Conservation (phyloP, 2,797 vertebrate genomes). For the Tamandua tetradactyla region DNA sequence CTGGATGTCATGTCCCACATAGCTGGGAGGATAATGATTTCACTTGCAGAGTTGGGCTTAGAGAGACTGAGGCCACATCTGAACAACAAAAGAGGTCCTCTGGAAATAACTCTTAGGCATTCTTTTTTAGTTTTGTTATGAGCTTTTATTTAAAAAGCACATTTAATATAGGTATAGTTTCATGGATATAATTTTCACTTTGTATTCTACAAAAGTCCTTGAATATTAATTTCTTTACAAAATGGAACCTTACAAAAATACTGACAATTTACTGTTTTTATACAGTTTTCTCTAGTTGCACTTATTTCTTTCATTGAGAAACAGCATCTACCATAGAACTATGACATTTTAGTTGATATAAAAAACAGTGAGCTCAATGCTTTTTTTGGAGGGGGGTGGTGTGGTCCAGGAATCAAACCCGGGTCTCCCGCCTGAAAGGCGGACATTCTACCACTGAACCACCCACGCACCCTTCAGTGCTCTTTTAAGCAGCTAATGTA, state of each 20-base stretch:
- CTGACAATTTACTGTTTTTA: conserved; percentile 93
- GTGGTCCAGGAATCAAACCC: too few relatives aligned
- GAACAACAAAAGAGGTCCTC: too few relatives aligned
- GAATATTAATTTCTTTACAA: conserved; percentile 94
- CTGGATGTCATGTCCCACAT: too few relatives aligned
- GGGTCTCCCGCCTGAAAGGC: too few relatives aligned
- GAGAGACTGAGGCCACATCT: too few relatives aligned
- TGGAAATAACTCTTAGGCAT: too few relatives aligned
- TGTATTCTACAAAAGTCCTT: conserved; percentile 91
- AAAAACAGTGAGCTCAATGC: conserved; percentile 85
- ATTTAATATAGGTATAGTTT: conserved; percentile 97
- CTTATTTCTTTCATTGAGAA: conserved; percentile 90
- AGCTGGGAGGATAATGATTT: too few relatives aligned
- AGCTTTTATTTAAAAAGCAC: conserved; percentile 98
- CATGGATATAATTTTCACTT: conserved; percentile 93
- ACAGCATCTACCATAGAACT: conserved; percentile 95
- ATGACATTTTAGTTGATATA: conserved; percentile 96
- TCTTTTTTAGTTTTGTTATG: conserved; percentile 87
- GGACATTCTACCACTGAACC: too few relatives aligned
- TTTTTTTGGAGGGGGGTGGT: too few relatives aligned
- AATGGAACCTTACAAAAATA: conserved; percentile 99
- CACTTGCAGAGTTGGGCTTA: too few relatives aligned
- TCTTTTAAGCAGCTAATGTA: conserved; percentile 98
- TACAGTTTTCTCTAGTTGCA: conserved; percentile 94
- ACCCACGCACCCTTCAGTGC: too few relatives aligned